phyloP scores from a whole-genome alignment of 2,888 invertebrate species.

The Cepaea hortensis region DNA sequence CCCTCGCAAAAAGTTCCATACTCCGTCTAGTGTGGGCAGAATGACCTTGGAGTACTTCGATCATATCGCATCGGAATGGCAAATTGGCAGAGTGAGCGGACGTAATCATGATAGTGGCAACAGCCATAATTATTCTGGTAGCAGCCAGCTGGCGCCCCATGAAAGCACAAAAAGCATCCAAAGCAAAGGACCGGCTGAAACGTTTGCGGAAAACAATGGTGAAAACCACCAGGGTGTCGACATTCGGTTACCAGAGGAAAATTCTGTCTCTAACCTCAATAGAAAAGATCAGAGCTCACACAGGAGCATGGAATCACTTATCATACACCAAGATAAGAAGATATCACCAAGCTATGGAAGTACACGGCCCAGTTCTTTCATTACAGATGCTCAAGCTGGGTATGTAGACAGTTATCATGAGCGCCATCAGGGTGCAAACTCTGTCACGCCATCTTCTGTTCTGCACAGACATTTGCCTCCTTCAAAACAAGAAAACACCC shows the following conservation, averaged over 20 bases:
- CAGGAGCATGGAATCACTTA: background rate
- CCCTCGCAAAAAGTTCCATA: slow-evolving; percentile 51
- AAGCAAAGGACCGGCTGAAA: background rate
- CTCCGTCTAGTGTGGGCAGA: slow-evolving; percentile 58
- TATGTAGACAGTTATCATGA: background rate
- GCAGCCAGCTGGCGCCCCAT: background rate
- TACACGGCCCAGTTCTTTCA: too few species aligned
- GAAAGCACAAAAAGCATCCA: background rate
- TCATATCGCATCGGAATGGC: slow-evolving; percentile 65
- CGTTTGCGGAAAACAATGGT: background rate
- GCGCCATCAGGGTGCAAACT: too few species aligned
- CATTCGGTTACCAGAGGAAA: slow-evolving; percentile 38
- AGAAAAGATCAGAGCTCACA: background rate
- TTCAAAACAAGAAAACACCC: too few species aligned
- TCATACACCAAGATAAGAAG: background rate
- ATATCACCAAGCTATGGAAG: too few species aligned
- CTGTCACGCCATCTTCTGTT: background rate
- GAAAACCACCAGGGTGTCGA: slow-evolving; percentile 45
- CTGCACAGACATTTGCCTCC: too few species aligned
- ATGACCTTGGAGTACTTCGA: slow-evolving; percentile 67
- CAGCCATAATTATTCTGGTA: background rate
- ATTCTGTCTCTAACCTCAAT: background rate
- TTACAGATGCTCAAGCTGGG: background rate
- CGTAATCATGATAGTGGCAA: too few species aligned
- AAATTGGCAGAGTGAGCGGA: slow-evolving; percentile 40